Evolutionary conservation across 2,797 vertebrate species (phyloP), one percentile per base, ranked within the genome.

Genomic region (Channa striata): DNA sequence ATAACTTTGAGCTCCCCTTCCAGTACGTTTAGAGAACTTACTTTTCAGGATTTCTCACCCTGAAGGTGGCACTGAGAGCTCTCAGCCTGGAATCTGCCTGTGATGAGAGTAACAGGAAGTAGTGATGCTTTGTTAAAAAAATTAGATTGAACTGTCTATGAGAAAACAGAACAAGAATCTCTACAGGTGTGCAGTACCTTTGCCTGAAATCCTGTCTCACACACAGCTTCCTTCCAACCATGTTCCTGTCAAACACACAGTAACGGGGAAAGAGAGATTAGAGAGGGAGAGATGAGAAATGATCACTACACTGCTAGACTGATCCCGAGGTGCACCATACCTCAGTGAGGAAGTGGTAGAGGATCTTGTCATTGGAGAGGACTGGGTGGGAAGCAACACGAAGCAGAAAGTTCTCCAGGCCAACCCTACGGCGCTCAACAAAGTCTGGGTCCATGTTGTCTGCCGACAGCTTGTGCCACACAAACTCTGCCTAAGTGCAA

Each of bases 371-470:
- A 34, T 92, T 94, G 76, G 95, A 96, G 65, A 99, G 95, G 53
- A 95, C 86, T 1, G 95, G 93, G 86, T 99, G 97, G 1, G 96
- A 96, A 42, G 96, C 96, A 70, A 98, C 95, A 20, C 97, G 96
- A 8, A 98, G 90, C 64, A 98, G 93, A 69, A 99, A 99, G 89
- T 97, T 99, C 91, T 99, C 97, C 81, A 99, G 91, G 6, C 97
- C 97, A 0, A 97, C 95, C 72, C 97, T 91, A 64, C 97, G 94
- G 60, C 97, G 94, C 89, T 99, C 97, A 85, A 99, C 97, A 78
- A 99, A 99, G 88, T 99, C 97, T 0, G 97, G 97, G 83, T 99
- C 97, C 97, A 99, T 98, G 72, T 99, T 99, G 91, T 99, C 97
- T 37, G 97, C 97, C 0, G 97, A 97, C 10, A 99, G 91, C 84